phyloP scores from a whole-genome alignment of 1,140 invertebrate genomes.

The Macrocentrus cingulum region DNA sequence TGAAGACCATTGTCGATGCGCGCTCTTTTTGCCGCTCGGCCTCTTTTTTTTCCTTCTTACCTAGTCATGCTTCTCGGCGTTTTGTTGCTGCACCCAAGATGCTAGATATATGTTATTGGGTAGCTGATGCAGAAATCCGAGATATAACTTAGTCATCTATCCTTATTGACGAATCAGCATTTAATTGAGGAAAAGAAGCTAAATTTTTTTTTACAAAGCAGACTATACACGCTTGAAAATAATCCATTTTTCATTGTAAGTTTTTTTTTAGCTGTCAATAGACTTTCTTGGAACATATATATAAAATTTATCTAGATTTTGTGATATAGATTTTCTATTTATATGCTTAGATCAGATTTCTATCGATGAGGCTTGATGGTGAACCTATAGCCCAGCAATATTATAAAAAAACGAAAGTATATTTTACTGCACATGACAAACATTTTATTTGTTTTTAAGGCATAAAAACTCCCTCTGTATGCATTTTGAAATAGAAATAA shows the following conservation, averaged over 20 bases:
- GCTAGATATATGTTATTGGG: not conserved
- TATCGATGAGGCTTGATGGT: conserved; percentile 15
- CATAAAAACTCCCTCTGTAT: no score
- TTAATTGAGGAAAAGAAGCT: not conserved
- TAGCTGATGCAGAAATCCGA: conserved; percentile 8
- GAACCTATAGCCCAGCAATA: no score
- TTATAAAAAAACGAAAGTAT: no score
- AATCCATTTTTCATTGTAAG: not conserved
- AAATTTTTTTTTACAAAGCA: conserved; percentile 3
- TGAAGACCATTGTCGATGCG: conserved; percentile 31
- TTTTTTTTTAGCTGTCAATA: not conserved
- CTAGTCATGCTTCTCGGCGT: conserved; percentile 14
- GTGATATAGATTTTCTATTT: no score
- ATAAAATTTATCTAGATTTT: not conserved
- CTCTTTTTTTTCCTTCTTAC: conserved; percentile 7
- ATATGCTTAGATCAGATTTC: conserved; percentile 20
- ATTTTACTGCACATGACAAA: no score
- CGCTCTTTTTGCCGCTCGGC: conserved; percentile 15
- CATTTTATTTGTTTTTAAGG: no score
- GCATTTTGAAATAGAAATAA: no score
- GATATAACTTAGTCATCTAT: conserved; percentile 12
- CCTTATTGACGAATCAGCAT: not conserved
- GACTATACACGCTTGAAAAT: not conserved
- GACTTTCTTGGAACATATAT: not conserved
- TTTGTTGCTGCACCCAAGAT: conserved; percentile 6